Evolutionary conservation across 2,888 invertebrate species (phyloP), one percentile per base, ranked within the genome.

Genomic region (Nymphalis urticae): DNA sequence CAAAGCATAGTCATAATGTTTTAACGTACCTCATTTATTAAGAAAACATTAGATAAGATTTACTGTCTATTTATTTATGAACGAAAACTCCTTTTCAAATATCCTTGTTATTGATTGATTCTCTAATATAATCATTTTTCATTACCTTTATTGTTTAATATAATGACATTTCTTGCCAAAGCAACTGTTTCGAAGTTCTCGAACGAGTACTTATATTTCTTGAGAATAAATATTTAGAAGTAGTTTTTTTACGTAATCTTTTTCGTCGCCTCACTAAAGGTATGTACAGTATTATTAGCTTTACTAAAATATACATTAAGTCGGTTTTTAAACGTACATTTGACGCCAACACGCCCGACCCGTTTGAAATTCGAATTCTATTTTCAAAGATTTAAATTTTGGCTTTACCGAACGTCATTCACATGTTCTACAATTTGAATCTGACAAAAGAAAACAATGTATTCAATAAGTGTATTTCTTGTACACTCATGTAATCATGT

Each of bases 261-360:
- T 66, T 62, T 69, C 62, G 62, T 63, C 62, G 63, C 69, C 69
- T 70, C 51, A 66, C 66, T 66, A 70, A 70, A 70, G 66, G 68
- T 68, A 86, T 92, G 92, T 92, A 92, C 92, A 92, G 92, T 92
- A 92, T 92, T 91, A 92, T 85, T 92, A 92, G 92, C 88, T 68
- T 63, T 68, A 68, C 68, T 68, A 68, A 68, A 90, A 83, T 84
- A 76, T 78, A 77, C 64, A 66, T 68, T 75, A 75, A 68, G 69
- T 63, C 69, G 65, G 69, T 70, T 72, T 70, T 48, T 61, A 58
- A 68, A 63, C 62, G 50, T 68, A 68, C 63, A 58, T 68, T 68
- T 68, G 53, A 36, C 51, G 42, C 27, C 67, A 56, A n/a, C 53
- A 16, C 16, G 21, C n/a, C 4, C 13, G 7, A 32, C 16, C 10